These are phyloP conservation scores for Aegithalos caudatus DNA, from an alignment of 2,113 vertebrate species.

Conservation along the genomic window DNA sequence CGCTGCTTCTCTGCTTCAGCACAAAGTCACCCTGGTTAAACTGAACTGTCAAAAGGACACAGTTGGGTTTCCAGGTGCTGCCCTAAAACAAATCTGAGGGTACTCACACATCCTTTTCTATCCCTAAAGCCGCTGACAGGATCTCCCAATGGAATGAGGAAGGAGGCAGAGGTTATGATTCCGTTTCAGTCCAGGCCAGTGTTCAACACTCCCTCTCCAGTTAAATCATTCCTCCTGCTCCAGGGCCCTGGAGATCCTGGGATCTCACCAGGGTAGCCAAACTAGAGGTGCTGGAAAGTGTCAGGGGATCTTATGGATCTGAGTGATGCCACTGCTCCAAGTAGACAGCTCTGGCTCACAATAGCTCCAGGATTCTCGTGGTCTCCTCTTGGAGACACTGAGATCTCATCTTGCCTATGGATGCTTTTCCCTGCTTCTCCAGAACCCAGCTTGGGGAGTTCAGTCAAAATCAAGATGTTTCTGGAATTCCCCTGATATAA, in stretches of 20 bases:
- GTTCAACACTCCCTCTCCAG: not conserved
- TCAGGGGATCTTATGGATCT: not conserved
- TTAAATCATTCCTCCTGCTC: not conserved
- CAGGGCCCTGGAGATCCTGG: not conserved
- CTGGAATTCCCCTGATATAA: not conserved
- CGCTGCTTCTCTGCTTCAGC: not conserved
- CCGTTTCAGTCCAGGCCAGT: not conserved
- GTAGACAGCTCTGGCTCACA: not conserved
- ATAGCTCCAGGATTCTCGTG: not conserved
- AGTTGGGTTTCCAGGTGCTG: not conserved
- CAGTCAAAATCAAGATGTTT: not conserved
- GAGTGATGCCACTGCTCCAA: not conserved
- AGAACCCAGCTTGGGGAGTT: not conserved
- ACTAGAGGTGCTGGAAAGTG: not conserved
- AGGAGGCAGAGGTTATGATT: not conserved
- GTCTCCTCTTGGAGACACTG: not conserved
- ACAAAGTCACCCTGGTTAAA: not conserved
- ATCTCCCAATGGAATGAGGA: not conserved
- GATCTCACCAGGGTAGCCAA: not conserved
- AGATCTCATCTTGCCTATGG: not conserved
- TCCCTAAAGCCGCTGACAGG: not conserved
- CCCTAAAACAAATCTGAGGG: not conserved
- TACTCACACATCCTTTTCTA: not conserved
- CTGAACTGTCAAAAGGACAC: not conserved
- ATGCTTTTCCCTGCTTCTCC: not conserved